Base-by-base conservation (phyloP, 2,888 invertebrate genomes). In the Cloeon dipterum region DNA sequence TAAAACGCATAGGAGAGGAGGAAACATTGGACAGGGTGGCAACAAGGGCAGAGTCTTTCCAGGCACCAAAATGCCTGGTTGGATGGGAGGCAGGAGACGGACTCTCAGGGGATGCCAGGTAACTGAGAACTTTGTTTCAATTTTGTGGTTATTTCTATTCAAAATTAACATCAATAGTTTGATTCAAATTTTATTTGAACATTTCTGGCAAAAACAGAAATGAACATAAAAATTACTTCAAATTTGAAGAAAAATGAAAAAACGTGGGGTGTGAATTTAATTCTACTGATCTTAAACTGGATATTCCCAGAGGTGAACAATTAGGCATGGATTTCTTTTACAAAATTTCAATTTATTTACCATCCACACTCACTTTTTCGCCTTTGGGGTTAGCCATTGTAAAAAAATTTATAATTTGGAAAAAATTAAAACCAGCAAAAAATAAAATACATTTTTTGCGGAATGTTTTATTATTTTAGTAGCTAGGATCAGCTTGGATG, bases 31-130 rank as follows among this genome's bases (percentile, higher is more conserved):
- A 17, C 75, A 73, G 38, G 89, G 91, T 41, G 79, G 88, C 36
- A 68, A 70, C 49, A 82, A 82, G 51, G 78, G 71, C 3, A 65
- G 88, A 42, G 79, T 94, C 5, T 82, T 83, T 79, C 88, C 85
- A 17, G 94, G 96, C 26, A 88, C 79, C 7, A 91, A 89, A 61
- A 66, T 96, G 77, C 91, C 94, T 10, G 96, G 96, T 14, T 83
- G 88, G 49, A 93, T 94, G 93, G 96, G 96, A 11, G 78, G 81
- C 52, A 66, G 58, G 17, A 56, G 57, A 48, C 55, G 65, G 37
- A 51, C 54, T 8, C 43, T 57, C 1, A 51, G 48, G 43, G 69
- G 66, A 5, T 45, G 65, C 3, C 59, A 59, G 70, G 71, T 79
- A 51, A n/a, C n/a, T n/a, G n/a, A 48, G 41, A 34, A 39, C 35